Percentiles rank a stretch among this genome's conserved stretches.
Evolutionary conservation across 2,113 vertebrate genomes (phyloP).

Genomic region (Lagopus muta): DNA sequence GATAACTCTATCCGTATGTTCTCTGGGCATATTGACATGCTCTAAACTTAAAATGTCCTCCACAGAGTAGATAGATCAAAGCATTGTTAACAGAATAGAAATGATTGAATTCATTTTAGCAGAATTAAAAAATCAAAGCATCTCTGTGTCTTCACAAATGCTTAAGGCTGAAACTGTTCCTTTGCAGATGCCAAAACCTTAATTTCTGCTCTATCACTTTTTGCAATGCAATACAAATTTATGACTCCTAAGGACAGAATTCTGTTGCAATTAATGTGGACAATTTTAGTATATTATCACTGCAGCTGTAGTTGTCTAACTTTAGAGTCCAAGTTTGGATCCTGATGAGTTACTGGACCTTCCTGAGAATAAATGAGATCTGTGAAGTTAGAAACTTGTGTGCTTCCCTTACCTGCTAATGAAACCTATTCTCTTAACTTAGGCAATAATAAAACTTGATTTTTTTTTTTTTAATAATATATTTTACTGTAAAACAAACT

Average conservation of each 20-base stretch:
- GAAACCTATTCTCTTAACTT: background rate
- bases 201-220: background rate
- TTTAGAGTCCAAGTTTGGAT: background rate
- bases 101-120: background rate
- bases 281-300: background rate
- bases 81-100: background rate
- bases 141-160: background rate
- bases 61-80: background rate
- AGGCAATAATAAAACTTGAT: background rate
- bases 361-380: background rate
- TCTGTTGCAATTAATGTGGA: background rate
- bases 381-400: background rate
- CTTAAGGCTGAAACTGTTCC: background rate
- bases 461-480: background rate
- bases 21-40: background rate
- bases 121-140: background rate
- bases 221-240: background rate
- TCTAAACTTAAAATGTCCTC: background rate
- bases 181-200: slow-evolving; percentile 5
- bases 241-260: background rate
- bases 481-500: background rate
- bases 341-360: background rate
- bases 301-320: background rate
- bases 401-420: background rate
- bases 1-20: background rate